Evolutionary conservation across 2,113 vertebrate genomes (phyloP), one percentile per base, ranked within the genome.

Genomic region (Elanoides forficatus): DNA sequence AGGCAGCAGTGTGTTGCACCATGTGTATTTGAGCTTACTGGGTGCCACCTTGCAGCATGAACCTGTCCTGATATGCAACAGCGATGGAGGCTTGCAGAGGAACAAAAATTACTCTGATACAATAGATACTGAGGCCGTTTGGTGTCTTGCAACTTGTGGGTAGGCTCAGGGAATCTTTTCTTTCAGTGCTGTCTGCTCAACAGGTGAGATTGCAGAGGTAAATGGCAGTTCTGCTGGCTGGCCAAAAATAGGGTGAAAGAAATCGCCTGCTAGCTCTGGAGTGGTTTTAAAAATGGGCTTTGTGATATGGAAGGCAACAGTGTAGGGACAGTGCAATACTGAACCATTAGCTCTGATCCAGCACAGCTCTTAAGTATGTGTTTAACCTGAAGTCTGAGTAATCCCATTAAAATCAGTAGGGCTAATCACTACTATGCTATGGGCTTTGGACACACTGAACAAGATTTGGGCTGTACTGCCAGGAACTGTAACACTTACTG

Each of bases 241-340:
- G 36, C 29, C 63, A 52, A 50, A 88, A 83, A 73, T 1, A 43
- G 10, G 19, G 18, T 47, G 65, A 63, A 82, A 58, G 38, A 67
- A 62, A 36, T 72, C 0, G 0, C 65, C 19, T 58, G 20, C 56
- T 50, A 29, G 23, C 27, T 66, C 27, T 2, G 2, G 50, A 22
- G 10, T 56, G 40, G 18, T 22, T 81, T 71, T 71, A 60, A 76
- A 75, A 60, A 66, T 50, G 1, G 6, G 9, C 45, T 93, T 53
- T 56, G 56, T 50, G 62, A 34, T 84, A 21, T 4, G 22, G 26
- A 84, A 62, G 40, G 52, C 50, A 81, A 6, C 40, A 71, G 45
- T 3, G 1, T 18, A 56, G n/a, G 45, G 17, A 17, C 29, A 45
- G 58, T 15, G 42, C 29, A 32, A 47, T 23, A 29, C n/a, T 1